Evolutionary conservation across 1,140 invertebrate genomes (phyloP), one percentile per base, ranked within the genome.

Genomic region (Bombus haemorrhoidalis): DNA sequence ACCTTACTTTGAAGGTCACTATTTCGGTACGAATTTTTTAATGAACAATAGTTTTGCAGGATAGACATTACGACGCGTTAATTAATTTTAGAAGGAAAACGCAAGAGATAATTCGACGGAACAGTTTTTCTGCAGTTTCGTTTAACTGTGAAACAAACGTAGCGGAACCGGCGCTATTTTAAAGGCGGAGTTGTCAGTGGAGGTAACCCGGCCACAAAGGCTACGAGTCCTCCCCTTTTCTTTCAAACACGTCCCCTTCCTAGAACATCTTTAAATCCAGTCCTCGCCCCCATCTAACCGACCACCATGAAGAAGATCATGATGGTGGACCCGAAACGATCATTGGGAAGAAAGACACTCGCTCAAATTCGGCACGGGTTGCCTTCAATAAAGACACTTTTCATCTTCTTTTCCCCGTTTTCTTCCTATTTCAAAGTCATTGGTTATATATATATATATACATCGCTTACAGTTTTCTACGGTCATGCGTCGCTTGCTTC

Each of bases 311-410:
- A 91, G 91, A 69, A 75, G 86, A 88, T 88, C 79, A 89, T 77
- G 83, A 92, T 87, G 84, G 81, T 88, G 82, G 80, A 90, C 39
- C 69, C 28, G 66, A 84, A 76, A 80, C 47, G 82, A 83, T 80
- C 82, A 64, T 83, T 59, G 77, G 32, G 82, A 81, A 87, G 78
- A 75, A 81, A 89, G 72, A 87, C 71, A 77, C 66, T 90, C 86
- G 91, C 68, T 88, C 79, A 72, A 91, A 95, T 94, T 94, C 92
- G 91, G 91, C 90, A 91, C 88, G 87, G 90, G 71, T 79, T 86
- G 75, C 86, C 87, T 94, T 87, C 95, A 94, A 95, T 95, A 94
- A 93, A 95, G 95, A 94, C 94, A 95, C 95, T 92, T 90, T 91
- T 95, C 94, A 93, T 94, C 91, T 34, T 32, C 22, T 25, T 41